Evolutionary conservation across 2,888 invertebrate genomes (phyloP), one percentile per base, ranked within the genome.

Genomic region (Drosophila aldrichi): DNA sequence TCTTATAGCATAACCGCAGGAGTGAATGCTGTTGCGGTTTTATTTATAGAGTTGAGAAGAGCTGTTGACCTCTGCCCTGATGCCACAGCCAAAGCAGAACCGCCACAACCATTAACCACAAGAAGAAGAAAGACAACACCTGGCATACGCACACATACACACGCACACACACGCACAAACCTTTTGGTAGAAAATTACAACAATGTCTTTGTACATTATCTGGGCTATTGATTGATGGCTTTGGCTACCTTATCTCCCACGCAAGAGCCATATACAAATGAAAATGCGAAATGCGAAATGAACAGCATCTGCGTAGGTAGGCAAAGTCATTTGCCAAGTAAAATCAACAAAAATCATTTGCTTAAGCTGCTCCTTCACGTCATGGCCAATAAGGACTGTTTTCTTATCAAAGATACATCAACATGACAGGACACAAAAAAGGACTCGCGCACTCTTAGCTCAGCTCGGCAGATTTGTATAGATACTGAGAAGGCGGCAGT

Each of bases 221-320:
- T 70, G 34, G 46, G 74, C 67, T 80, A 84, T 86, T 86, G 86
- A 86, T 86, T 86, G 86, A 86, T 86, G 78, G 81, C 55, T 74
- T 69, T 56, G 61, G 54, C 63, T 62, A 43, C 20, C 59, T 57
- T 54, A 59, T 67, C 62, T 61, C 64, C 56, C 77, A 54, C 59
- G 18, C 38, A 56, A 61, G 77, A 74, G 59, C 51, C 43, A 62
- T 46, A 64, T 34, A 68, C 66, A 65, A 67, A 79, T 82, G 70
- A 63, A 76, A 70, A 60, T 65, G 36, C 34, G 63, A 76, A 70
- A 60, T 65, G 36, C 34, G 20, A 51, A 65, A 46, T 66, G 65
- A 75, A 62, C 68, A 64, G 62, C 58, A 72, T 34, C 70, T 62
- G 56, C 51, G 60, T 62, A 43, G 66, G 58, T 56, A 56, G 48